Conservation (phyloP, 2,113 vertebrate genomes). For the Orycteropus afer region DNA sequence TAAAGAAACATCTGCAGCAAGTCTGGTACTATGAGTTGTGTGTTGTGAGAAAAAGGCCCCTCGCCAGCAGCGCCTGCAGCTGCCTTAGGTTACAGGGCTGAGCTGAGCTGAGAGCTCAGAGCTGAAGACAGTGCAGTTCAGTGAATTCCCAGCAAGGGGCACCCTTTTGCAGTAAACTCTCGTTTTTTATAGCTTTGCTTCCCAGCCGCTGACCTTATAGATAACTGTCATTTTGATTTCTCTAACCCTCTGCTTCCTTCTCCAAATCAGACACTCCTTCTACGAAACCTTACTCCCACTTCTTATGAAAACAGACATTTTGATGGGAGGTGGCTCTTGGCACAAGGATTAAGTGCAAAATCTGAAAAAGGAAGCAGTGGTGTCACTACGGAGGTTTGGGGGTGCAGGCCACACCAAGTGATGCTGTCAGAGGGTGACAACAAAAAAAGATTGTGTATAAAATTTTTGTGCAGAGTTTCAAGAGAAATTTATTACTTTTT, state of each 20-base stretch:
- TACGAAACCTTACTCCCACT: slow-evolving; percentile 44
- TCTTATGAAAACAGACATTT: slow-evolving; percentile 61
- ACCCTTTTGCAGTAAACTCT: slow-evolving; percentile 72
- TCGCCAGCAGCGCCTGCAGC: slow-evolving; percentile 25
- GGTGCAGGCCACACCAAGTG: neutral
- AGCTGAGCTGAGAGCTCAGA: neutral
- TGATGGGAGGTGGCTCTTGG: slow-evolving; percentile 42
- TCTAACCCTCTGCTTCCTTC: slow-evolving; percentile 47
- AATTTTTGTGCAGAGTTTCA: neutral
- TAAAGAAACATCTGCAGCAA: slow-evolving; percentile 80
- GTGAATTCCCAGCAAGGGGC: slow-evolving; percentile 54
- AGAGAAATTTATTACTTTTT: neutral
- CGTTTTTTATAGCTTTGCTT: slow-evolving; percentile 31
- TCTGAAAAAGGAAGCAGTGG: neutral
- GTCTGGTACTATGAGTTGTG: slow-evolving; percentile 51
- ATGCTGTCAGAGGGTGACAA: neutral
- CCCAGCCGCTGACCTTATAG: neutral
- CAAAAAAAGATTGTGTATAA: neutral
- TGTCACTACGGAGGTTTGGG: neutral
- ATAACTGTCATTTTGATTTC: slow-evolving; percentile 69
- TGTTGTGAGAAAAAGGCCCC: slow-evolving; percentile 35
- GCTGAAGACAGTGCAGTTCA: slow-evolving; percentile 10
- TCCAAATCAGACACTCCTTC: slow-evolving; percentile 56
- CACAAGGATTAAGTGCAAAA: slow-evolving; percentile 59
- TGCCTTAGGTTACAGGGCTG: slow-evolving; percentile 52